Conservation (phyloP, 2,797 vertebrate genomes). For the Falco berigora region DNA sequence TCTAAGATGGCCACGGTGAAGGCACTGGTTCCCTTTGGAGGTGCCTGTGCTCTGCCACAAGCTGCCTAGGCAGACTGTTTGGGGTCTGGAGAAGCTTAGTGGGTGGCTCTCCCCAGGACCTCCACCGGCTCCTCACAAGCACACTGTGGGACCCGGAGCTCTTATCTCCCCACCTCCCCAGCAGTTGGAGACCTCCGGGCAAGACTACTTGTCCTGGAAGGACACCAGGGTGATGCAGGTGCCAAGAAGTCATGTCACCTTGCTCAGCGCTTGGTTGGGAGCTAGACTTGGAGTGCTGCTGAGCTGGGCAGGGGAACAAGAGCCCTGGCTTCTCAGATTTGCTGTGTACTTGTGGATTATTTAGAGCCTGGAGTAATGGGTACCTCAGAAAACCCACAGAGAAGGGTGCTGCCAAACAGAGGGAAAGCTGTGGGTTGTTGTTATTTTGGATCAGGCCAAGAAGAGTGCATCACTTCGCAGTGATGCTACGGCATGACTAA, state of each 20-base stretch:
- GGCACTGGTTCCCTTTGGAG: background rate
- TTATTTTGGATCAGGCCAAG: background rate
- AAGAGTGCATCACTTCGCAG: background rate
- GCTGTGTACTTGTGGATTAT: background rate
- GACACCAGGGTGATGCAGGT: background rate
- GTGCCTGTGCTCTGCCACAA: background rate
- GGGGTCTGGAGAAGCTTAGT: background rate
- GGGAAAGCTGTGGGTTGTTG: background rate
- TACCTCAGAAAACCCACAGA: background rate
- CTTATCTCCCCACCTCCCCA: background rate
- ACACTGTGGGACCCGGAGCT: background rate
- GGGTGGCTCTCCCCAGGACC: background rate
- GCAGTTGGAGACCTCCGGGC: accelerated
- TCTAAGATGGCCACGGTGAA: background rate
- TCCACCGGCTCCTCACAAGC: background rate
- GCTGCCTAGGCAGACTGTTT: background rate
- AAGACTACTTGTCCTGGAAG: background rate
- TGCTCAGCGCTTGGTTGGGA: accelerated
- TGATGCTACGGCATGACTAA: background rate
- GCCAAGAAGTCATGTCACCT: accelerated
- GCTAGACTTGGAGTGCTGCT: background rate
- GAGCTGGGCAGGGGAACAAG: background rate
- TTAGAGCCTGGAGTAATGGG: background rate
- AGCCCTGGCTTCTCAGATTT: accelerated
- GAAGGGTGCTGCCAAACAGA: background rate